These are phyloP conservation scores for Semotilus atromaculatus DNA, from an alignment of 2,797 vertebrate genomes.

Conservation along the genomic window DNA sequence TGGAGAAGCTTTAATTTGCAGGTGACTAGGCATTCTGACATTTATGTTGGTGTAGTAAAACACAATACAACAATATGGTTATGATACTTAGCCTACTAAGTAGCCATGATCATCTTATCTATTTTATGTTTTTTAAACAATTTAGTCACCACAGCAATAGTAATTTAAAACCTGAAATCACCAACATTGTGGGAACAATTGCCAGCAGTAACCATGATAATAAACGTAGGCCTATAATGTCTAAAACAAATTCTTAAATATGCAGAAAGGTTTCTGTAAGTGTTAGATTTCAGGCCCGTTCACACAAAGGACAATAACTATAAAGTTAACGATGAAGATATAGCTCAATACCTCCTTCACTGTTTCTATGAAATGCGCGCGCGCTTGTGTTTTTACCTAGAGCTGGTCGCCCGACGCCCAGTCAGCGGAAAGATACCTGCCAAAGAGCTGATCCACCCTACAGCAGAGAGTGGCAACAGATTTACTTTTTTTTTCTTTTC, in stretches of 20 bases:
- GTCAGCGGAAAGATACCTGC: slow-evolving; percentile 71
- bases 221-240: not conserved
- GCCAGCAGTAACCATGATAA: not conserved
- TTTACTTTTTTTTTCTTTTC: no score
- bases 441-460: slow-evolving; percentile 76
- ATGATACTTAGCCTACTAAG: not conserved
- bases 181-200: no score
- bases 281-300: not conserved
- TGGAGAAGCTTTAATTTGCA: not conserved
- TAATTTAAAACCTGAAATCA: not conserved
- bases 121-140: not conserved
- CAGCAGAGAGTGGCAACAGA: slow-evolving; percentile 55
- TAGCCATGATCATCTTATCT: not conserved
- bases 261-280: not conserved
- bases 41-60: not conserved
- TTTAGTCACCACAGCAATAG: not conserved
- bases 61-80: not conserved
- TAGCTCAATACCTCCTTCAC: not conserved
- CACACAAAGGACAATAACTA: not conserved
- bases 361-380: no score
- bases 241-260: not conserved
- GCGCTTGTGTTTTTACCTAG: slow-evolving; percentile 62
- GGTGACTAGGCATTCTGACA: not conserved
- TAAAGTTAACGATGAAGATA: no score
- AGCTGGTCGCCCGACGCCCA: slow-evolving; percentile 68